Evolutionary conservation across 2,888 invertebrate species (phyloP).

Genomic region (Chrysolina haemoptera): DNA sequence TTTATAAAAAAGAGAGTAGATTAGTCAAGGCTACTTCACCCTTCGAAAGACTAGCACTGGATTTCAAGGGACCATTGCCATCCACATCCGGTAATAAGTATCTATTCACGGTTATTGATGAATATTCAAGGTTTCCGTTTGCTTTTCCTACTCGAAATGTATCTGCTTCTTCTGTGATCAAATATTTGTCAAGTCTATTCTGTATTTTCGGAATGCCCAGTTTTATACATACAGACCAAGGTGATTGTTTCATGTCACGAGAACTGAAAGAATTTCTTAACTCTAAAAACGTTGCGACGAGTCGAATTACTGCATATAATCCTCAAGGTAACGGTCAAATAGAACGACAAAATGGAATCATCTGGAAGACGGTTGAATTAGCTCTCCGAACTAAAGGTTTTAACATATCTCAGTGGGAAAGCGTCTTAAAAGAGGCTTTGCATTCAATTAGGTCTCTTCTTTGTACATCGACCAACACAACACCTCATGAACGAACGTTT

Average conservation of each 20-base stretch:
- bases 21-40: conserved; percentile 40
- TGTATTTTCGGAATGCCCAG: conserved; percentile 44
- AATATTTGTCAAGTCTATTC: conserved; percentile 34
- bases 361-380: conserved; percentile 48
- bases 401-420: conserved; percentile 39
- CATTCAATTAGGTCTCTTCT: conserved; percentile 48
- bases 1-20: neutral
- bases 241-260: conserved; percentile 32
- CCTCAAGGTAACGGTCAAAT: conserved; percentile 46
- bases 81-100: conserved; percentile 38
- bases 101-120: conserved; percentile 46
- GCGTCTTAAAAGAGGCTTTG: conserved; percentile 42
- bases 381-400: conserved; percentile 26
- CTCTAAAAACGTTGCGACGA: conserved; percentile 45
- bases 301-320: conserved; percentile 49
- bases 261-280: conserved; percentile 42
- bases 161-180: conserved; percentile 43
- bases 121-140: conserved; percentile 42
- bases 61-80: conserved; percentile 39
- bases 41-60: conserved; percentile 46
- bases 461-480: conserved; percentile 46
- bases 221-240: conserved; percentile 50
- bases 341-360: conserved; percentile 46
- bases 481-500: conserved; percentile 42
- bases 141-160: conserved; percentile 45